Evolutionary conservation across 2,797 vertebrate genomes (phyloP).

Genomic region (Novumbra hubbsi): DNA sequence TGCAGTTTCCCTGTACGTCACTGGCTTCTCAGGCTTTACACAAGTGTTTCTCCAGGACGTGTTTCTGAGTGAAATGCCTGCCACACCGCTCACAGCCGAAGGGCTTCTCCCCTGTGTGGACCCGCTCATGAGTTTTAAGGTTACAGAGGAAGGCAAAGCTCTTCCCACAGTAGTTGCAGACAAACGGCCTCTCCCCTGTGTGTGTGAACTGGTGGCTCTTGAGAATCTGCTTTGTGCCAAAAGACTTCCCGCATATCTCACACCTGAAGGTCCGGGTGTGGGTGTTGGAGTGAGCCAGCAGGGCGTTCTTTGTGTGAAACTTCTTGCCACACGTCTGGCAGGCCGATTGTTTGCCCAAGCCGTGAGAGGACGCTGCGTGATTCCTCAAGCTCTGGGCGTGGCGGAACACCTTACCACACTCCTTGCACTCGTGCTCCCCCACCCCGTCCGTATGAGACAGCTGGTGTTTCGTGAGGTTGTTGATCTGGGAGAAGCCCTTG

Average conservation of each 20-base stretch:
- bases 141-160: slow-evolving; percentile 23
- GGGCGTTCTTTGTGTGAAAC: neutral
- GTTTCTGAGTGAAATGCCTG: slow-evolving; percentile 21
- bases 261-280: slow-evolving; percentile 9
- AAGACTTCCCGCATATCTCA: neutral
- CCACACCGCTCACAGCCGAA: slow-evolving; percentile 27
- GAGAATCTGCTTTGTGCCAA: slow-evolving; percentile 1
- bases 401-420: neutral
- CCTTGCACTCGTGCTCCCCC: neutral
- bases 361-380: neutral
- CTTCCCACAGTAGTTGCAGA: slow-evolving; percentile 30
- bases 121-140: slow-evolving; percentile 28
- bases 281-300: neutral
- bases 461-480: slow-evolving; percentile 16
- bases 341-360: neutral
- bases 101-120: slow-evolving; percentile 32
- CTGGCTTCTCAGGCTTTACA: neutral
- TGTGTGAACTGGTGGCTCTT: neutral
- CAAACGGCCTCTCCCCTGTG: slow-evolving; percentile 13
- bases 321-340: neutral
- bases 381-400: neutral
- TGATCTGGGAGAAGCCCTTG: slow-evolving; percentile 16
- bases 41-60: neutral
- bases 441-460: neutral
- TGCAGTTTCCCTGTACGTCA: neutral